A percentile compares a stretch with the other conserved stretches of the same genome.
These are phyloP conservation scores for Drosophila emarginata DNA, from an alignment of 2,888 invertebrate genomes.

Conservation along the genomic window DNA sequence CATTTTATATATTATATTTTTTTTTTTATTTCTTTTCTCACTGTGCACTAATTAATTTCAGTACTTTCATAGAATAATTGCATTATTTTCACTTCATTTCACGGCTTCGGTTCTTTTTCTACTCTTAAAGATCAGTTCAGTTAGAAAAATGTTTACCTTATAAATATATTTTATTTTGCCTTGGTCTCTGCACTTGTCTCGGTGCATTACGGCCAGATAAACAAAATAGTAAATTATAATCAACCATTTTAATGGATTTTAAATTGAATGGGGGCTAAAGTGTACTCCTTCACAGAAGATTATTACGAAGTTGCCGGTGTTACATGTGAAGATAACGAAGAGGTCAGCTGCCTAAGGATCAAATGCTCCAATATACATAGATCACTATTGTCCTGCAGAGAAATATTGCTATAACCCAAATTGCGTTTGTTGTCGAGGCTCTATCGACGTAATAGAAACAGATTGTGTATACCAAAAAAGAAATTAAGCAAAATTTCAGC, in stretches of 20 bases:
- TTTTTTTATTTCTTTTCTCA: not conserved
- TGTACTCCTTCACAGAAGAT: constrained; percentile 24
- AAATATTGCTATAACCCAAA: constrained; percentile 52
- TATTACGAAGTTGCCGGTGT: constrained; percentile 46
- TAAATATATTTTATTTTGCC: not conserved
- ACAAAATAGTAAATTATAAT: not conserved
- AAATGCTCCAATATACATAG: constrained; percentile 15
- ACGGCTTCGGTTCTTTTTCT: not conserved
- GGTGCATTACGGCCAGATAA: too few relatives aligned
- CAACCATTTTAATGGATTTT: not conserved
- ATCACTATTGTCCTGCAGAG: constrained; percentile 31
- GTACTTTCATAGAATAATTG: not conserved
- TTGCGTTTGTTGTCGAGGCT: constrained; percentile 55
- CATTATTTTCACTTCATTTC: not conserved
- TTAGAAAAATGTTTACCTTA: not conserved
- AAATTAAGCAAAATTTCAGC: too few relatives aligned
- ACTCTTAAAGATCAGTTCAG: not conserved
- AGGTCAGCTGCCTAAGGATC: constrained; percentile 50
- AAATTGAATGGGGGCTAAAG: not conserved
- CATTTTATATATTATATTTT: too few relatives aligned
- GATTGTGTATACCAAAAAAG: constrained; percentile 37
- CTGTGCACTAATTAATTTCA: not conserved
- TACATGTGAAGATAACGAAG: constrained; percentile 39
- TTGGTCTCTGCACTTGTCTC: not conserved
- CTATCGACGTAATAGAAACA: constrained; percentile 34